Evolutionary conservation across 2,113 vertebrate species (phyloP), one percentile per base, ranked within the genome.

Genomic region (Leptosomus discolor): DNA sequence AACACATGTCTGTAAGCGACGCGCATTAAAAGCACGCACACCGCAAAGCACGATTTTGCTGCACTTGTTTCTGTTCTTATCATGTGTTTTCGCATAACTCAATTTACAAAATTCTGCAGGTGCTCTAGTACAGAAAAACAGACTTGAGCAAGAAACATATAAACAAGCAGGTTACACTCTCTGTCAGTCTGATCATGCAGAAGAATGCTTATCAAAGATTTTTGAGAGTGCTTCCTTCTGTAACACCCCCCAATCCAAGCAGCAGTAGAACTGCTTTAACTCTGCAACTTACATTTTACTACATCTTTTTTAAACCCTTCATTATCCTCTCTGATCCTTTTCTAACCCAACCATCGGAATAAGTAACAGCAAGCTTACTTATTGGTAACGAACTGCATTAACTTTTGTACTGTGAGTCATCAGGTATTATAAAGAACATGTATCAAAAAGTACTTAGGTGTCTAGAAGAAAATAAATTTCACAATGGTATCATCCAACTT

Each of bases 21-120:
- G 0, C 1, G 3, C 48, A 3, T 19, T 45, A 76, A 73, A 80
- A 93, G 73, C 0, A 5, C 0, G 2, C n/a, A 32, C 0, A 4
- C 41, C 2, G 3, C 29, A 48, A 81, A 91, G 26, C 50, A 64
- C 0, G 4, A 24, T 53, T 91, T 58, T 61, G 8, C 41, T 58
- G 43, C 18, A 11, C 34, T 73, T 13, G 12, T 77, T 92, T 71
- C 61, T 45, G 46, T 41, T 91, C 73, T 58, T 64, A 60, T 34
- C 34, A 23, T 6, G 4, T n/a, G 37, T 41, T 93, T 54, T 85
- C n/a, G 57, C 27, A 48, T 16, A 82, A 82, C 34, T 69, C 43
- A 36, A 54, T 48, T 29, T 67, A 78, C 9, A 54, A 70, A 81
- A 78, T 37, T 64, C 68, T 81, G 64, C 68, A 74, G 79, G 51